A percentile compares a stretch with the other conserved stretches of the same genome.
Evolutionary conservation across 1,140 invertebrate genomes (phyloP).

Genomic region (Heliothis subflexa): DNA sequence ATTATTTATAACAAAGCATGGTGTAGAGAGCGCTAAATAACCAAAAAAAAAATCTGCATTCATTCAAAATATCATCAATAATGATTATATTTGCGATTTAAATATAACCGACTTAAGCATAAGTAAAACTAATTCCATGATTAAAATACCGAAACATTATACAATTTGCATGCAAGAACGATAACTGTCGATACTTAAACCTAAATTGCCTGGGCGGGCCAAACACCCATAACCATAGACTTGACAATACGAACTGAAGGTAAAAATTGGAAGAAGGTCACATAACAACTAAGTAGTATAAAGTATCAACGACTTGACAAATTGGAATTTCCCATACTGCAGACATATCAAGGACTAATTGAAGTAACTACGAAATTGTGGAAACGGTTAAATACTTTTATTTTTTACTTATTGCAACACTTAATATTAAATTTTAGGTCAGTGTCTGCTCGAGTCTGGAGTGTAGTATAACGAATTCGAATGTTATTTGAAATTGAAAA

Average conservation of each 20-base stretch:
- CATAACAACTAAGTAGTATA: neutral
- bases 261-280: neutral
- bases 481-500: neutral
- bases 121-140: too few species aligned
- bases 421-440: too few species aligned
- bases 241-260: neutral
- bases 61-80: too few species aligned
- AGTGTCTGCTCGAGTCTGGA: too few species aligned
- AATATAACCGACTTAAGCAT: too few species aligned
- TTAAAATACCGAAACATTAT: neutral
- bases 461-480: too few species aligned
- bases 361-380: neutral
- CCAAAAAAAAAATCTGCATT: too few species aligned
- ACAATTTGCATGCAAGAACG: neutral
- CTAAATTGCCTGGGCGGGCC: neutral
- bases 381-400: neutral
- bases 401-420: too few species aligned
- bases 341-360: conserved; percentile 29
- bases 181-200: neutral
- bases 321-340: neutral
- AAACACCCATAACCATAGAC: neutral
- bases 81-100: too few species aligned
- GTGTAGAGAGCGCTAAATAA: neutral
- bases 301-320: conserved; percentile 17
- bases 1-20: neutral